Evolutionary conservation across 1,140 invertebrate species (phyloP).

Genomic region (Epicauta chinensis): DNA sequence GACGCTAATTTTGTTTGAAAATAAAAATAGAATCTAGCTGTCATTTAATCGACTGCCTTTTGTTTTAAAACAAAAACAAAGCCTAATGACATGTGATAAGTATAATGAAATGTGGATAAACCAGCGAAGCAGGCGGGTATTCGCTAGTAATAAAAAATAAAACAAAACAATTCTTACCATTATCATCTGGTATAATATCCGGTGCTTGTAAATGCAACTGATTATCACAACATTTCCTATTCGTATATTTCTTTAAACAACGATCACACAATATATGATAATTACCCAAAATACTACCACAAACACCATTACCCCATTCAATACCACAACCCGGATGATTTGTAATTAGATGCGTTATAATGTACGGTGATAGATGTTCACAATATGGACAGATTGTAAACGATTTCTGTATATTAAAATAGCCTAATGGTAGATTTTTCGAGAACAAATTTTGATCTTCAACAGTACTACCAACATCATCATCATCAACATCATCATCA

Average conservation of each 20-base stretch:
- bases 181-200: slow-evolving; percentile 37
- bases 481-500: background rate
- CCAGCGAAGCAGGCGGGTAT: no score
- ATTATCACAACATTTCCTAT: slow-evolving; percentile 23
- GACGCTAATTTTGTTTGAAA: no score
- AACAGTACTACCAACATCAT: background rate
- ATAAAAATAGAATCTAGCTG: no score
- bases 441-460: background rate
- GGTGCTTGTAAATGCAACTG: slow-evolving; percentile 29
- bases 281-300: slow-evolving; percentile 43
- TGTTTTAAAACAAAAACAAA: no score
- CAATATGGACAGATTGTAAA: slow-evolving; percentile 38
- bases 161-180: slow-evolving; percentile 24
- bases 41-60: no score
- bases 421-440: background rate
- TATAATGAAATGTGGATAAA: no score
- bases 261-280: slow-evolving; percentile 48
- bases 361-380: slow-evolving; percentile 32
- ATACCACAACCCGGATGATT: slow-evolving; percentile 47
- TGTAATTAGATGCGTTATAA: slow-evolving; percentile 38
- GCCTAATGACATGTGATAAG: no score
- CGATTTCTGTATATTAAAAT: slow-evolving; percentile 1
- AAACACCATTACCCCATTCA: slow-evolving; percentile 40
- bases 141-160: no score
- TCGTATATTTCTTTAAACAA: slow-evolving; percentile 46